phyloP scores from a whole-genome alignment of 1,140 invertebrate genomes.

The Mizuhopecten yessoensis region DNA sequence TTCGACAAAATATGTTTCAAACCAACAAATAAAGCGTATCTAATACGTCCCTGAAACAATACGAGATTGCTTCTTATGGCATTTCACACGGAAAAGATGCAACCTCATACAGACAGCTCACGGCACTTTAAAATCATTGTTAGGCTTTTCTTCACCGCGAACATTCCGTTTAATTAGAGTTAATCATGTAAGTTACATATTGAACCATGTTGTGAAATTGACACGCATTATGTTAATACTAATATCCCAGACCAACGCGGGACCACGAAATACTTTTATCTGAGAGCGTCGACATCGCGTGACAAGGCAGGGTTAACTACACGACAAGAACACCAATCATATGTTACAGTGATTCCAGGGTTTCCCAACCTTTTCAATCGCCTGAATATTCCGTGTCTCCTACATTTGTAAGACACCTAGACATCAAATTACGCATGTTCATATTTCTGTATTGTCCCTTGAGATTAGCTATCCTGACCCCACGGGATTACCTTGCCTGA shows the following conservation, averaged over 20 bases:
- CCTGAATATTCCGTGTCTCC: slow-evolving; percentile 25
- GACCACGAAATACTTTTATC: not conserved
- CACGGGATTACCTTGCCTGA: not conserved
- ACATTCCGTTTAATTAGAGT: slow-evolving; percentile 13
- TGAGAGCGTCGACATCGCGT: not conserved
- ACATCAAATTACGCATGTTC: slow-evolving; percentile 38
- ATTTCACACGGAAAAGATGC: slow-evolving; percentile 31
- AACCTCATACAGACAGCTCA: not conserved
- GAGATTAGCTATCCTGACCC: slow-evolving; percentile 9
- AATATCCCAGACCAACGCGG: slow-evolving; percentile 29
- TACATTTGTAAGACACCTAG: slow-evolving; percentile 1
- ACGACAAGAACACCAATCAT: not conserved
- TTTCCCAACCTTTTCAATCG: slow-evolving; percentile 26
- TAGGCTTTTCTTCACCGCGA: not conserved
- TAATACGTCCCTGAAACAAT: not conserved
- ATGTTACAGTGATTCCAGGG: not conserved
- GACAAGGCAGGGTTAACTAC: not conserved
- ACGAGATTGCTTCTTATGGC: not conserved
- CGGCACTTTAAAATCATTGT: not conserved
- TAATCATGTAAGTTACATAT: not conserved
- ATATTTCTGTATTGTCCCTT: slow-evolving; percentile 19
- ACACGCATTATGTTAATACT: slow-evolving; percentile 31
- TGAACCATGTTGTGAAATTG: slow-evolving; percentile 7
- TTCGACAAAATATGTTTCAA: not conserved
- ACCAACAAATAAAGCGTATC: not conserved